phyloP scores from a whole-genome alignment of 53 echinoderm and acorn worm species.

The Stichopus horrens region DNA sequence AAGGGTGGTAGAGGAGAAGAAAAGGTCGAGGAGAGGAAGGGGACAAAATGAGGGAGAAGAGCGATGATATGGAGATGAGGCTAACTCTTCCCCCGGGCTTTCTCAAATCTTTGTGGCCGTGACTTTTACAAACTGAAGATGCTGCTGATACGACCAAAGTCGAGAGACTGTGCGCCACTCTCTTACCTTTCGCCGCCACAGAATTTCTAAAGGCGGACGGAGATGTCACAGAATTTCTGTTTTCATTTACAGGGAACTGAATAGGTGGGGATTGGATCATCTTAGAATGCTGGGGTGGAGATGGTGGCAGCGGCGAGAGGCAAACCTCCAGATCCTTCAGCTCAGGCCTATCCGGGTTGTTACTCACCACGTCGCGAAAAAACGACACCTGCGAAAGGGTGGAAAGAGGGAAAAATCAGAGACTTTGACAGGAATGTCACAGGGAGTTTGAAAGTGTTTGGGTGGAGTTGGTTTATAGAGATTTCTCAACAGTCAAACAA shows the following conservation, averaged over 20 bases:
- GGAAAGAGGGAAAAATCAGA: background rate
- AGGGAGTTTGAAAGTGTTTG: too few relatives aligned
- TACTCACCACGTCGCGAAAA: slow-evolving; percentile 53
- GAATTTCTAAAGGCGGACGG: slow-evolving; percentile 10
- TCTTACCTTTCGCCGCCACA: slow-evolving; percentile 32
- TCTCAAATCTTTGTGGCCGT: too few relatives aligned
- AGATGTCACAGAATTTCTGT: slow-evolving; percentile 11
- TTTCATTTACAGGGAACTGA: background rate
- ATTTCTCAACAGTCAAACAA: too few relatives aligned
- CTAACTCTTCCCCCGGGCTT: too few relatives aligned
- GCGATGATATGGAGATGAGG: too few relatives aligned
- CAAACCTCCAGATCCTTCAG: slow-evolving; percentile 74
- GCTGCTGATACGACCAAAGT: too few relatives aligned
- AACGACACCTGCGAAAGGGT: slow-evolving; percentile 64
- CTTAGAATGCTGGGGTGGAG: slow-evolving; percentile 2
- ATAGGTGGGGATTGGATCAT: slow-evolving; percentile 10
- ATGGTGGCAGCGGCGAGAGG: slow-evolving; percentile 63
- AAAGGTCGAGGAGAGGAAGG: too few relatives aligned
- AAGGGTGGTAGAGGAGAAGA: too few relatives aligned
- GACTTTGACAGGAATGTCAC: background rate
- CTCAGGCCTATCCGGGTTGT: slow-evolving; percentile 66
- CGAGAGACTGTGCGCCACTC: too few relatives aligned
- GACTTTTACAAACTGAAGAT: too few relatives aligned
- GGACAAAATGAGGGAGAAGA: too few relatives aligned
- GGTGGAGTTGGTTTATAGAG: too few relatives aligned